These are phyloP conservation scores for Anolis sagrei DNA, from an alignment of 2,113 vertebrate genomes.

Conservation along the genomic window DNA sequence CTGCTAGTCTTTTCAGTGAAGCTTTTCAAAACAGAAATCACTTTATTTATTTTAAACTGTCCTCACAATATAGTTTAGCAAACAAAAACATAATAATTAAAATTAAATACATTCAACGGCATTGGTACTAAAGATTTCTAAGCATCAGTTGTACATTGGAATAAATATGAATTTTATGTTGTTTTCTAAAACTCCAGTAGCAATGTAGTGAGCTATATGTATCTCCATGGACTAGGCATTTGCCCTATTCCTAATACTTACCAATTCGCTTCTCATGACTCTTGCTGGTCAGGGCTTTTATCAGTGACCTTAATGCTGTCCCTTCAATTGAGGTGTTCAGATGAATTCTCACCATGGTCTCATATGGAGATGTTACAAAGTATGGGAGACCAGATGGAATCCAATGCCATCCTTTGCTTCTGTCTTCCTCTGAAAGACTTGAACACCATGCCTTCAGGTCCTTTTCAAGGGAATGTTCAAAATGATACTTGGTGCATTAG, in stretches of 20 bases:
- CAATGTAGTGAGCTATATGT: neutral
- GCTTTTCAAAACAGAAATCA: neutral
- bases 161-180: neutral
- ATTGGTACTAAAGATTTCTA: neutral
- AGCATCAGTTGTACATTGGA: neutral
- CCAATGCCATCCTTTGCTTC: no score
- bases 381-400: no score
- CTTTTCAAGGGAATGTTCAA: no score
- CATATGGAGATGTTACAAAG: no score
- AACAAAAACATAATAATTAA: neutral
- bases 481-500: neutral
- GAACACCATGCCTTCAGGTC: no score
- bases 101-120: no score
- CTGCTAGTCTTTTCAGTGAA: slow-evolving; percentile 17
- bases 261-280: neutral
- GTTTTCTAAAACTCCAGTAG: neutral
- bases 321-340: no score
- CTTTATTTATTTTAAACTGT: neutral
- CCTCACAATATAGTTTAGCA: neutral
- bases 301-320: neutral
- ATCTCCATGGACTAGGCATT: neutral
- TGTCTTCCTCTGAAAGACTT: no score
- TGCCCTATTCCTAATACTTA: neutral
- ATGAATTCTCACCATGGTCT: no score
- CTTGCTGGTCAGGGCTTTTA: neutral